A percentile compares a stretch with the other conserved stretches of the same genome.
phyloP scores from a whole-genome alignment of 53 echinoderm and acorn worm species.

The Arbacia lixula region DNA sequence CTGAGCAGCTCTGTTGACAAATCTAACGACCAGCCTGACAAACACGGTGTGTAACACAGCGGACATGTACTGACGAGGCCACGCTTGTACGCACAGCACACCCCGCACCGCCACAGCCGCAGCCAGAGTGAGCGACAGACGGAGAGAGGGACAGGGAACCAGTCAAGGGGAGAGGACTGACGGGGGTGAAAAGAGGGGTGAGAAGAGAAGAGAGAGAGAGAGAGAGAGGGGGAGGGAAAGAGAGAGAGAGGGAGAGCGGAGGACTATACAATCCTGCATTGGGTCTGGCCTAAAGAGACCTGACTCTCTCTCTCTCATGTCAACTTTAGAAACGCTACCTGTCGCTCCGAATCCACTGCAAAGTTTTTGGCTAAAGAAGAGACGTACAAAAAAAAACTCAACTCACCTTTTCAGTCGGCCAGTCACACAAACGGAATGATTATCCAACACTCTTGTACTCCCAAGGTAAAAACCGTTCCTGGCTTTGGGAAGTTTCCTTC shows the following conservation, averaged over 20 bases:
- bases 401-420: neutral
- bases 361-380: conserved; percentile 18
- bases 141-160: neutral
- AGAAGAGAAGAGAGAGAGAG: neutral
- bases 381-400: no score
- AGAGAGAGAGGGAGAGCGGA: neutral
- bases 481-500: conserved; percentile 36
- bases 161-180: conserved; percentile 2
- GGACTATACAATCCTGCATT: conserved; percentile 24
- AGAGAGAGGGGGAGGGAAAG: neutral
- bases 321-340: neutral
- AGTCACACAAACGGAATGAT: neutral
- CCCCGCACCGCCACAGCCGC: neutral
- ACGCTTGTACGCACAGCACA: conserved; percentile 14
- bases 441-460: neutral
- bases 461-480: no score
- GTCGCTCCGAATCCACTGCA: neutral
- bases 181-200: neutral
- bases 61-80: conserved; percentile 11
- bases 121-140: neutral
- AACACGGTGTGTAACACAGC: conserved; percentile 30
- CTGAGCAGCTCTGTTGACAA: conserved; percentile 50
- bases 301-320: neutral
- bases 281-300: conserved; percentile 9
- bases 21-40: conserved; percentile 22